A percentile compares a stretch with the other conserved stretches of the same genome.
phyloP scores from a whole-genome alignment of 2,113 vertebrate genomes.

The Anthoscopus minutus region DNA sequence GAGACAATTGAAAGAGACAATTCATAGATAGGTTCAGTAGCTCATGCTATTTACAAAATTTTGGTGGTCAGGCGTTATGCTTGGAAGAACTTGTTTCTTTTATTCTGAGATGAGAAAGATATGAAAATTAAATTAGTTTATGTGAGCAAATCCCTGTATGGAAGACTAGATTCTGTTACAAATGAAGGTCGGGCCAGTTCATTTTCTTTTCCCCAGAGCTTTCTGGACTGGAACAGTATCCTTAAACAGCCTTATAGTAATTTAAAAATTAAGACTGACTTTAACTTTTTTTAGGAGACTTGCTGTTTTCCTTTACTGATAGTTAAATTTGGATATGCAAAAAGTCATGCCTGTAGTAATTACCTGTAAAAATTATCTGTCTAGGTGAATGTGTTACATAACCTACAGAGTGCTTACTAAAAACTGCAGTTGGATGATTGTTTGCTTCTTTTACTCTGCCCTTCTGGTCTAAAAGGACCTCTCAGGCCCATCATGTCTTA shows the following conservation, averaged over 20 bases:
- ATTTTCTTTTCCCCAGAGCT: not conserved
- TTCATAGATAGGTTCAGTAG: not conserved
- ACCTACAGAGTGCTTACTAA: not conserved
- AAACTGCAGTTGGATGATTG: not conserved
- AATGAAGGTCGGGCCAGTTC: not conserved
- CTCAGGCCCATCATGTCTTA: not conserved
- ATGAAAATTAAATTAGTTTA: not conserved
- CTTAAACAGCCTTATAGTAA: not conserved
- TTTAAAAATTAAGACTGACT: not conserved
- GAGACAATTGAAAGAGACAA: not conserved
- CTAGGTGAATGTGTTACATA: not conserved
- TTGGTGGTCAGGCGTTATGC: not conserved
- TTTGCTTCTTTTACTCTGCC: not conserved
- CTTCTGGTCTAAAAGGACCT: not conserved
- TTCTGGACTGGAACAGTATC: not conserved
- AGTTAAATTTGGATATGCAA: not conserved
- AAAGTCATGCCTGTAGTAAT: not conserved
- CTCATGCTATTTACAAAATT: not conserved
- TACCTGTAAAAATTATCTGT: not conserved
- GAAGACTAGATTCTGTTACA: not conserved
- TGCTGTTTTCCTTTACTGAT: not conserved
- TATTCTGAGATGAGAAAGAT: not conserved
- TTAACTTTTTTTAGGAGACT: not conserved
- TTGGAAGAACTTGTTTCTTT: not conserved
- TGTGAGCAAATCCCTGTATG: not conserved